Percentiles rank a stretch among this genome's conserved stretches.
Conservation (phyloP, 2,113 vertebrate species). For the Damaliscus lunatus region DNA sequence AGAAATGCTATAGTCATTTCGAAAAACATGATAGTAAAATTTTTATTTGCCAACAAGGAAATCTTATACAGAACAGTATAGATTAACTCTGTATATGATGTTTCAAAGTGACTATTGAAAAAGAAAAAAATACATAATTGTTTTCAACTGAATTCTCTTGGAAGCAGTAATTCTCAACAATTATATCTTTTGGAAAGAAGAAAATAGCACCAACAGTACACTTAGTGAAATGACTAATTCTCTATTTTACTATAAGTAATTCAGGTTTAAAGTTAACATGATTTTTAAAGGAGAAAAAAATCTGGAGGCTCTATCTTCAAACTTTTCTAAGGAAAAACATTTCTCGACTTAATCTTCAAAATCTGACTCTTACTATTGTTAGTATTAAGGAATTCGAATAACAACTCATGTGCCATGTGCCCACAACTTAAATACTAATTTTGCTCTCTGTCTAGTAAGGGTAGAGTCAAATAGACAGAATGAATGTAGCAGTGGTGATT, state of each 20-base stretch:
- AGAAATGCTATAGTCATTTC: neutral
- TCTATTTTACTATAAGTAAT: neutral
- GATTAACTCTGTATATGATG: neutral
- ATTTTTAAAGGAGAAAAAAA: neutral
- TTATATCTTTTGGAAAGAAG: neutral
- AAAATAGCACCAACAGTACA: neutral
- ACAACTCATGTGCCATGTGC: neutral
- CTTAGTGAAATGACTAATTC: conserved; percentile 39
- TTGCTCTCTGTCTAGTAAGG: neutral
- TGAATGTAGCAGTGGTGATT: neutral
- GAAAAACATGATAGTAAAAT: neutral
- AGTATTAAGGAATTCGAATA: neutral
- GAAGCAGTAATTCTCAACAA: conserved; percentile 8
- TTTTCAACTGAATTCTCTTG: neutral
- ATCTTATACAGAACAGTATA: neutral
- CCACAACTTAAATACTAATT: neutral
- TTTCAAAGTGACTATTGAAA: neutral
- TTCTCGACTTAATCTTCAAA: neutral
- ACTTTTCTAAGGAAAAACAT: neutral
- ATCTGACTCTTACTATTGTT: neutral
- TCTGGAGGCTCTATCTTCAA: neutral
- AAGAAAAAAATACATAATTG: neutral
- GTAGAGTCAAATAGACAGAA: neutral
- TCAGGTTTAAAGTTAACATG: neutral
- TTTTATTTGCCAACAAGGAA: neutral